A percentile compares a stretch with the other conserved stretches of the same genome.
Evolutionary conservation across 2,797 vertebrate species (phyloP).

Genomic region (Pristis pectinata): DNA sequence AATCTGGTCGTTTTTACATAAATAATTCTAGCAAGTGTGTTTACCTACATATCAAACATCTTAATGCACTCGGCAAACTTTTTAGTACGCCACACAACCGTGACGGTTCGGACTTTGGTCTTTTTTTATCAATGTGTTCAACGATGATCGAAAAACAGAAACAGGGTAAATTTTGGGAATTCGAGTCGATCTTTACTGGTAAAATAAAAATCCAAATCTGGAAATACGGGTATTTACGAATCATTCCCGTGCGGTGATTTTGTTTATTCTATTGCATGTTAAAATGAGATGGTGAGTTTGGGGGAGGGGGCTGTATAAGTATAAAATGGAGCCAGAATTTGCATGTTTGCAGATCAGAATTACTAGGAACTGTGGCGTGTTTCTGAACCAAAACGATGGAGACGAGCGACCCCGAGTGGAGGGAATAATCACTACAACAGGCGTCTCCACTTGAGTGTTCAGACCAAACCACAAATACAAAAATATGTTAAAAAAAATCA

Average conservation of each 20-base stretch:
- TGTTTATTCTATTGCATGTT: background rate
- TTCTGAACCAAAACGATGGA: background rate
- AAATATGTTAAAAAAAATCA: background rate
- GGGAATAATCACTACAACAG: background rate
- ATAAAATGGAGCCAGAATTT: constrained; percentile 33
- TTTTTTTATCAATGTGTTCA: background rate
- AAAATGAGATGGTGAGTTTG: background rate
- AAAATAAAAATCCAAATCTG: background rate
- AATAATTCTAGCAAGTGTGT: too few species aligned
- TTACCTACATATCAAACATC: background rate
- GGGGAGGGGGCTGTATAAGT: background rate
- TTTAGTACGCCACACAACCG: background rate
- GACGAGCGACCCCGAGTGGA: constrained; percentile 21
- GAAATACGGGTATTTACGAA: background rate
- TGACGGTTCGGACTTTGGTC: background rate
- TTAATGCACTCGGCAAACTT: background rate
- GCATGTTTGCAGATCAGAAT: background rate
- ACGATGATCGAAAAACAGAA: background rate
- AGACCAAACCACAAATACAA: background rate
- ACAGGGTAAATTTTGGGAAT: background rate
- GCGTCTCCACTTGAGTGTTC: background rate
- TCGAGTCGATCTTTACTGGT: background rate
- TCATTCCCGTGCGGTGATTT: background rate
- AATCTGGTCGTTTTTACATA: too few species aligned
- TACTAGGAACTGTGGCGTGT: background rate